Evolutionary conservation across 2,888 invertebrate species (phyloP).

Genomic region (Limenitis camilla): DNA sequence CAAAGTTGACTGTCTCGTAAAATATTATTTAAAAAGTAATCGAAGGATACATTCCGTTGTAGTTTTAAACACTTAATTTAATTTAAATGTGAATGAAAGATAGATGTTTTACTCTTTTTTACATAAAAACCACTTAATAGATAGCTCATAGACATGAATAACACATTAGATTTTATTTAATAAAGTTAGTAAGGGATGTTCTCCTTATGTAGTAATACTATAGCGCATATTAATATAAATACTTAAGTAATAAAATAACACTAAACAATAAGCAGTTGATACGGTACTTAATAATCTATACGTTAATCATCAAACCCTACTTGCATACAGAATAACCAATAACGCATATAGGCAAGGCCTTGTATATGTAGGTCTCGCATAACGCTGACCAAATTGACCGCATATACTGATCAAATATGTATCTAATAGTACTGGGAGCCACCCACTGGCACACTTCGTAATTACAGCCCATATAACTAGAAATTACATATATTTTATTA

Average conservation of each 20-base stretch:
- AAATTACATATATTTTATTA: background rate
- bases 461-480: background rate
- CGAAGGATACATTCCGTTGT: too few species aligned
- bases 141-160: too few species aligned
- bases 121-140: background rate
- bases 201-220: background rate
- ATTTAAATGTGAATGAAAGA: too few species aligned
- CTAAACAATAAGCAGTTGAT: background rate
- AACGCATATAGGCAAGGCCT: conserved; percentile 20
- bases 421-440: conserved; percentile 27
- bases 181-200: too few species aligned
- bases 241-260: background rate
- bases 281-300: conserved; percentile 15
- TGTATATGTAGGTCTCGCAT: conserved; percentile 29
- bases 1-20: too few species aligned
- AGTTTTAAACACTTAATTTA: too few species aligned
- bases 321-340: conserved; percentile 23
- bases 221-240: background rate
- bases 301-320: conserved; percentile 10
- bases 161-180: too few species aligned
- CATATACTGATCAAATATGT: conserved; percentile 30
- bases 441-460: conserved; percentile 36
- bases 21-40: too few species aligned
- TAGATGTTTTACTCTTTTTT: too few species aligned
- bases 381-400: conserved; percentile 31